Conservation (phyloP, 2,888 invertebrate genomes). For the Eumacrocentrus americanus region DNA sequence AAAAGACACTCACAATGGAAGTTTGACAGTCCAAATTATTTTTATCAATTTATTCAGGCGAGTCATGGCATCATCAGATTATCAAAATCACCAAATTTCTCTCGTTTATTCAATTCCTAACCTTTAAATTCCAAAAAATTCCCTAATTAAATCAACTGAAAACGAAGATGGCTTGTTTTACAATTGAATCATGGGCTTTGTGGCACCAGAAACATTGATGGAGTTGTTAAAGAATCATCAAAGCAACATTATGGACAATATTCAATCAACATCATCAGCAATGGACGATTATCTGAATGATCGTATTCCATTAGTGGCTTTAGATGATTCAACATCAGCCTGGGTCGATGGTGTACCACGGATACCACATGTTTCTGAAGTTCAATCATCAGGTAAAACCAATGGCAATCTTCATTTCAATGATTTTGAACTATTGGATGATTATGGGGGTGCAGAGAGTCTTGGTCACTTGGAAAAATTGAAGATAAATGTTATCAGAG, state of each 20-base stretch:
- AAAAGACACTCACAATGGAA: not conserved
- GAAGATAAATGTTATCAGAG: slow-evolving; percentile 49
- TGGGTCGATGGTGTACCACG: slow-evolving; percentile 36
- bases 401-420: slow-evolving; percentile 35
- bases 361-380: slow-evolving; percentile 39
- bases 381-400: slow-evolving; percentile 35
- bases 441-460: slow-evolving; percentile 6
- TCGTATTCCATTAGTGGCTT: slow-evolving; percentile 22
- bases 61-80: not conserved
- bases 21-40: too few relatives aligned
- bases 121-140: not conserved
- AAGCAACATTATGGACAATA: not conserved
- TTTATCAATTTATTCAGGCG: not conserved
- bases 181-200: not conserved
- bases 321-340: slow-evolving; percentile 16
- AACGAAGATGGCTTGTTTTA: not conserved
- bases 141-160: not conserved
- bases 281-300: not conserved
- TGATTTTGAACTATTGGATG: slow-evolving; percentile 20
- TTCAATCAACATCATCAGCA: too few relatives aligned
- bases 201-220: not conserved
- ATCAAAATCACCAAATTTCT: not conserved
- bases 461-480: slow-evolving; percentile 42
- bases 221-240: not conserved
- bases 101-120: not conserved